Evolutionary conservation across 2,113 vertebrate species (phyloP), one percentile per base, ranked within the genome.

Genomic region (Hippocampus abdominalis): DNA sequence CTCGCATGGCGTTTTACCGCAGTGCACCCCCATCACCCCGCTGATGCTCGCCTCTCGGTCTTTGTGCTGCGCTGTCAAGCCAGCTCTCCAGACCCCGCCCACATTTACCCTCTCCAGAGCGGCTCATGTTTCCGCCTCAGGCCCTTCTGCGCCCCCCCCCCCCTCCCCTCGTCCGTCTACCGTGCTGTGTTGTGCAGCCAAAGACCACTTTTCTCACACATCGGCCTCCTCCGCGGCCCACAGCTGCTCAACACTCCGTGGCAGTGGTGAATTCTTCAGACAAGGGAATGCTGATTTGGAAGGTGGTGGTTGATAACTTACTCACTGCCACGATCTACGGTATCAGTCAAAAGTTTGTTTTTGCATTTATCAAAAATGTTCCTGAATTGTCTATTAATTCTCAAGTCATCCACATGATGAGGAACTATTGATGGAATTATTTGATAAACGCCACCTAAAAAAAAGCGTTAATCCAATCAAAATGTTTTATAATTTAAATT

Each of bases 1-100:
- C 21, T n/a, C 10, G 51, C 51, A 7, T 5, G 51, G n/a, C 23
- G 66, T 75, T 74, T 73, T 64, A 53, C 65, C 25, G 70, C 69
- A 23, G 10, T 46, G 73, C 75, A 73, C 77, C 69, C 69, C 69
- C 15, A 74, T 82, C 77, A 69, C 70, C 76, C 85, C 76, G 27
- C 48, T 12, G 69, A 64, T 66, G 15, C 77, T 68, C 65, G 66
- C 73, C 70, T 42, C 69, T 66, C 61, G 21, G 49, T 79, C 79
- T 81, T 84, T 83, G 83, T 81, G 78, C 84, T 60, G 77, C 68
- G 64, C 80, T 39, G 63, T 87, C 84, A 81, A 87, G 86, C 80
- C 86, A 83, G 87, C 81, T 86, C 82, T 81, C 84, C 83, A 81
- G 82, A 81, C 80, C 53, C 70, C 7, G 75, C 76, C 83, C 77